A percentile compares a stretch with the other conserved stretches of the same genome.
Conservation (phyloP, 2,888 invertebrate species). For the Ormyrus pomaceus region DNA sequence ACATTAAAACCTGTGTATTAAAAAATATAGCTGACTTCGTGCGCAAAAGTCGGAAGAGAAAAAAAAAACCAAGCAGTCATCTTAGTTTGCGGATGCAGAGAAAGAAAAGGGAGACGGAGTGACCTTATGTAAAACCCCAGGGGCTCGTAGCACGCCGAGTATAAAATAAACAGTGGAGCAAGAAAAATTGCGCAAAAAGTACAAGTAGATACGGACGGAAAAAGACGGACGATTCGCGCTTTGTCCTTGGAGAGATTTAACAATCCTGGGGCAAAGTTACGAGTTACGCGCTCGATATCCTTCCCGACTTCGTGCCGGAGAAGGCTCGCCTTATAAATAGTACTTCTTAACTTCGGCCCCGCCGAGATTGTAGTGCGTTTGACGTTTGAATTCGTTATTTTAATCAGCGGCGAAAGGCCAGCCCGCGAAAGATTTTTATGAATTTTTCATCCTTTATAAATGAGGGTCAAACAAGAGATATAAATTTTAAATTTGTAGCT, state of each 20-base stretch:
- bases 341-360: conserved; percentile 11
- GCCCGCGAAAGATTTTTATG: no score
- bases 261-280: conserved; percentile 34
- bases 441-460: no score
- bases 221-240: conserved; percentile 45
- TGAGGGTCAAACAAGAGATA: no score
- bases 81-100: background rate
- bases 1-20: background rate
- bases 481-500: no score
- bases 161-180: conserved; percentile 45
- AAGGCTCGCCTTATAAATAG: conserved; percentile 7
- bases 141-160: conserved; percentile 34
- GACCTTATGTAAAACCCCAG: conserved; percentile 35
- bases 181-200: conserved; percentile 48
- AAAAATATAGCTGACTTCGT: background rate
- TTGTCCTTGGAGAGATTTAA: conserved; percentile 45
- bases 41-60: no score
- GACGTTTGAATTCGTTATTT: no score
- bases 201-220: conserved; percentile 12
- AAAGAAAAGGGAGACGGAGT: conserved; percentile 2
- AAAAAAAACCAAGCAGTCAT: no score
- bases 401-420: no score
- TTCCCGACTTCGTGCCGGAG: background rate
- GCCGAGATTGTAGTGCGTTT: no score
- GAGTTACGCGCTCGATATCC: conserved; percentile 31